These are phyloP conservation scores for Diplazon laetatorius DNA, from an alignment of 2,888 invertebrate species.

Conservation along the genomic window DNA sequence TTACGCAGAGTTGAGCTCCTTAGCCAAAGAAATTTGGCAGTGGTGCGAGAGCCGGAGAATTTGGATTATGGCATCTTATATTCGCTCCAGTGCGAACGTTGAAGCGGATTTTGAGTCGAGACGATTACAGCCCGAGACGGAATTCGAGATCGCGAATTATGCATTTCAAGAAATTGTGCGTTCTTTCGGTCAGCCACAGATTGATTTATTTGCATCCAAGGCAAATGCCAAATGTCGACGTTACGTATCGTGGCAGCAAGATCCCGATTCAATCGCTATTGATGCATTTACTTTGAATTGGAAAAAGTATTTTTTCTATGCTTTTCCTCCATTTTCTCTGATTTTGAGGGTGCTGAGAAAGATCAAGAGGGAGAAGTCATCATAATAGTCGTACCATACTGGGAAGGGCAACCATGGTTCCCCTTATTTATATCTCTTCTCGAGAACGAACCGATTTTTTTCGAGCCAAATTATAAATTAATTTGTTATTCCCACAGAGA, in stretches of 20 bases:
- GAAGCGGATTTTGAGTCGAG: no score
- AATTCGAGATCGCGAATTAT: no score
- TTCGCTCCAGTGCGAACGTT: no score
- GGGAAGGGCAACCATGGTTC: slow-evolving; percentile 70
- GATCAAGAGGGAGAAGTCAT: slow-evolving; percentile 70
- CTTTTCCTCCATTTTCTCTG: slow-evolving; percentile 8
- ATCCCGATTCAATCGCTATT: background rate
- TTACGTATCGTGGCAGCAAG: slow-evolving; percentile 7
- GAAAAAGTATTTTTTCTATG: no score
- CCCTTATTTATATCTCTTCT: slow-evolving; percentile 62
- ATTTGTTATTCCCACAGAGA: no score
- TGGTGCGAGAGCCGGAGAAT: no score
- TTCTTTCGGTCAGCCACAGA: background rate
- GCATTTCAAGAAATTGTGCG: background rate
- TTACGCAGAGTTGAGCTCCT: no score
- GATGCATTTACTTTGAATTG: slow-evolving; percentile 11
- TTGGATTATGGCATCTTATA: no score
- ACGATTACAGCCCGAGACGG: no score
- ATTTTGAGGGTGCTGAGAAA: slow-evolving; percentile 59
- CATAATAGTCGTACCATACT: slow-evolving; percentile 71
- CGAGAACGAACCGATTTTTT: no score
- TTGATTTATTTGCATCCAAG: background rate
- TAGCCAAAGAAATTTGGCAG: no score
- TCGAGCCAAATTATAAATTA: no score
- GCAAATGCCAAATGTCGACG: slow-evolving; percentile 12